Percentiles rank a stretch among this genome's conserved stretches.
Evolutionary conservation across 1,140 invertebrate genomes (phyloP).

Genomic region (Magallana gigas): DNA sequence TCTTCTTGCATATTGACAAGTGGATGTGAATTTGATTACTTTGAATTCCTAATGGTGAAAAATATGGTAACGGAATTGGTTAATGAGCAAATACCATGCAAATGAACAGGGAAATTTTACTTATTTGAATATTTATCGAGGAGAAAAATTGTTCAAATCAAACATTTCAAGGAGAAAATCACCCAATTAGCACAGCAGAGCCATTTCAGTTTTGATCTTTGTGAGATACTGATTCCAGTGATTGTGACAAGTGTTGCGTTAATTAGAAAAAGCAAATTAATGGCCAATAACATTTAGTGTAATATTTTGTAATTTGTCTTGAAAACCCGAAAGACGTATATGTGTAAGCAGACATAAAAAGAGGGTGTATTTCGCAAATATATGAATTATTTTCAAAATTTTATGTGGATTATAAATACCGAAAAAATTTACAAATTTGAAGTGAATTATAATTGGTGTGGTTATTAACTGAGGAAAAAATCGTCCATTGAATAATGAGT

Average conservation of each 20-base stretch:
- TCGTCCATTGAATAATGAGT: not conserved
- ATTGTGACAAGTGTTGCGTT: too few species aligned
- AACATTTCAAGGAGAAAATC: not conserved
- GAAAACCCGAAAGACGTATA: too few species aligned
- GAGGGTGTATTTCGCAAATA: too few species aligned
- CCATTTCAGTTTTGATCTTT: too few species aligned
- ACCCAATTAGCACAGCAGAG: too few species aligned
- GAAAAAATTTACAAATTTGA: not conserved
- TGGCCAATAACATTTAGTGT: too few species aligned
- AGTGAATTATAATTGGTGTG: too few species aligned
- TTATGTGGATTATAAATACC: not conserved
- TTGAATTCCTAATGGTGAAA: not conserved
- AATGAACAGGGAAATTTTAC: not conserved
- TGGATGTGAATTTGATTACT: not conserved
- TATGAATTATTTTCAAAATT: too few species aligned
- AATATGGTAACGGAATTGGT: not conserved
- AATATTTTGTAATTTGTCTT: too few species aligned
- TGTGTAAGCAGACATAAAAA: too few species aligned
- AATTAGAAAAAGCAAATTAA: too few species aligned
- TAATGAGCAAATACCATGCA: not conserved
- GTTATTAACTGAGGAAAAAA: not conserved
- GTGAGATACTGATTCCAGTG: too few species aligned
- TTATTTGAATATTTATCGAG: not conserved
- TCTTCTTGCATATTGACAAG: constrained; percentile 8
- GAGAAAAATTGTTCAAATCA: not conserved